These are phyloP conservation scores for Catagonus wagneri DNA, from an alignment of 2,113 vertebrate genomes.

Conservation along the genomic window DNA sequence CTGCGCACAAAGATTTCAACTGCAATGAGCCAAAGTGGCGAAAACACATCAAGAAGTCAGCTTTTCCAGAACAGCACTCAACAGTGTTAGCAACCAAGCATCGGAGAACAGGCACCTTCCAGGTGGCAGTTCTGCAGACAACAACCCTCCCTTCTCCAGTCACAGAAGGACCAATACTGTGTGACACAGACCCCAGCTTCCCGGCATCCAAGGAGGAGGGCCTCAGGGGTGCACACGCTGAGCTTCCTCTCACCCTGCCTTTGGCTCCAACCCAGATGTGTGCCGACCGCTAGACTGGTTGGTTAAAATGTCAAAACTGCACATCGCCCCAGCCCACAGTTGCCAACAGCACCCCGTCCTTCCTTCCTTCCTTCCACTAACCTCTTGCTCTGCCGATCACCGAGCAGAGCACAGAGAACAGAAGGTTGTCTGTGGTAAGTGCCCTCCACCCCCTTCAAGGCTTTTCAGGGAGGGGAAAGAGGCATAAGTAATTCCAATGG, in stretches of 20 bases:
- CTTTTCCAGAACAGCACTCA: slow-evolving; percentile 48
- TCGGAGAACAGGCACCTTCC: background rate
- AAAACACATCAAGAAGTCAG: background rate
- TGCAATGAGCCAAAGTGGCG: background rate
- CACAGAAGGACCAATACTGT: background rate
- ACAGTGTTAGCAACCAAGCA: background rate
- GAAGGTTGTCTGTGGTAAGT: background rate
- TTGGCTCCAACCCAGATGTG: background rate
- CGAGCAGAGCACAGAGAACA: background rate
- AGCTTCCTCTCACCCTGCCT: background rate
- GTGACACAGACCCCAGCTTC: background rate
- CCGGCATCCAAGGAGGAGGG: background rate
- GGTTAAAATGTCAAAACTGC: background rate
- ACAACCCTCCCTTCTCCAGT: background rate
- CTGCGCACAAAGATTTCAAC: background rate
- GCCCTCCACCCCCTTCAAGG: background rate
- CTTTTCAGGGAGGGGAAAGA: background rate
- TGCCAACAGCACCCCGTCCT: slow-evolving; percentile 56
- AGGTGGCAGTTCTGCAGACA: background rate
- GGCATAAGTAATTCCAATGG: background rate
- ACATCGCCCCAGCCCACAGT: background rate
- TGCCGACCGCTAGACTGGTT: background rate
- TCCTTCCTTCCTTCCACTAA: slow-evolving; percentile 70
- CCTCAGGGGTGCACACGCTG: background rate
- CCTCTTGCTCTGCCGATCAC: slow-evolving; percentile 34